Percentiles rank a stretch among this genome's conserved stretches.
phyloP scores from a whole-genome alignment of 2,888 invertebrate species.

The Ornithoptera priamus region DNA sequence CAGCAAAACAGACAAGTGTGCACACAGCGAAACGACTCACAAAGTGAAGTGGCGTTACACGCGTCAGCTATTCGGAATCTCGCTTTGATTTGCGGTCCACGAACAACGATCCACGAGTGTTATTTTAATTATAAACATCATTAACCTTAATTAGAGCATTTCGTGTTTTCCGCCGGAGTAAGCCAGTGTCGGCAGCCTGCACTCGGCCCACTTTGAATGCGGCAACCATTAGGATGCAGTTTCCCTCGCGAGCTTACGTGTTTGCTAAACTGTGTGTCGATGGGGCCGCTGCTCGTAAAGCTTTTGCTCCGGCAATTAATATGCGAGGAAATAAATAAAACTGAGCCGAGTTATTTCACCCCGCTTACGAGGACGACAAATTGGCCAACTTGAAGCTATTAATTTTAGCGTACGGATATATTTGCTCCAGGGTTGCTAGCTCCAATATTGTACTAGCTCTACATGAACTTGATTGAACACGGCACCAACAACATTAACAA shows the following conservation, averaged over 20 bases:
- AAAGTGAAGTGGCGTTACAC: constrained; percentile 65
- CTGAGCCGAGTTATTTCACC: constrained; percentile 35
- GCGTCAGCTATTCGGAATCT: constrained; percentile 57
- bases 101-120: constrained; percentile 59
- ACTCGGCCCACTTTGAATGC: constrained; percentile 67
- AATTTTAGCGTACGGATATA: constrained; percentile 25
- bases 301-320: constrained; percentile 43
- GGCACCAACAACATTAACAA: background rate
- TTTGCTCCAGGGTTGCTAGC: constrained; percentile 21
- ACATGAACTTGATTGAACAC: background rate
- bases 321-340: constrained; percentile 46
- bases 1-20: constrained; percentile 38
- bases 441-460: background rate
- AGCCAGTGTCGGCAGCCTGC: constrained; percentile 59
- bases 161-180: constrained; percentile 43
- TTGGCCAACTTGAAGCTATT: constrained; percentile 32
- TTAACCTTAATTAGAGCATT: constrained; percentile 76
- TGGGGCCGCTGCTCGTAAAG: constrained; percentile 49
- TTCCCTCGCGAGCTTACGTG: constrained; percentile 54
- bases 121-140: constrained; percentile 80
- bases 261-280: constrained; percentile 61
- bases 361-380: constrained; percentile 32
- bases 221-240: constrained; percentile 70
- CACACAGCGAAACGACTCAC: constrained; percentile 51
- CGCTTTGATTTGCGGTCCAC: constrained; percentile 64